These are phyloP conservation scores for Homarus gammarus DNA, from an alignment of 2,888 invertebrate species.

Conservation along the genomic window DNA sequence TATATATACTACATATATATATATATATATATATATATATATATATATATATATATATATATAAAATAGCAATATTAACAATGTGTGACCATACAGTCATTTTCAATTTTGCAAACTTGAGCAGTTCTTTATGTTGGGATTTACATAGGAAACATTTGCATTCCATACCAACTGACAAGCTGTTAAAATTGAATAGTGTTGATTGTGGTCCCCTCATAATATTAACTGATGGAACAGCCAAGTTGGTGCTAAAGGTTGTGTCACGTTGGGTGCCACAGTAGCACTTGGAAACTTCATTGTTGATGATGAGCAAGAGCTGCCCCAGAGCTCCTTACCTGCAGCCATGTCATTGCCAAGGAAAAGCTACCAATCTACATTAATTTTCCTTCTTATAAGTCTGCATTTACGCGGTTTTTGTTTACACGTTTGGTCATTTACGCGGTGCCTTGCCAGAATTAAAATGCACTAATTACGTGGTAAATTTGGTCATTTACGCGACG, in stretches of 20 bases:
- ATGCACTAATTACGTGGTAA: too few relatives aligned
- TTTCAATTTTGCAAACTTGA: background rate
- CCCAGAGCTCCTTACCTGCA: background rate
- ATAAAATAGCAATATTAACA: slow-evolving; percentile 20
- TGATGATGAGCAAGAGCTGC: background rate
- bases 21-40: background rate
- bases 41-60: background rate
- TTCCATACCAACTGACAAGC: background rate
- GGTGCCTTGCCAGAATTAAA: too few relatives aligned
- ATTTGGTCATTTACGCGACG: too few relatives aligned
- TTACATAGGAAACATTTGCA: background rate
- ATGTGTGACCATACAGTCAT: background rate
- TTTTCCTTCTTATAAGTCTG: too few relatives aligned
- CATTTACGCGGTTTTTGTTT: too few relatives aligned
- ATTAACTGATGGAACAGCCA: background rate
- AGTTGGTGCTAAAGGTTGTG: background rate
- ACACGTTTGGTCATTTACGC: too few relatives aligned
- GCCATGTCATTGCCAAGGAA: background rate
- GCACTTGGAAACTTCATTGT: background rate
- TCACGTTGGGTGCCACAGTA: background rate
- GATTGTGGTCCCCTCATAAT: background rate
- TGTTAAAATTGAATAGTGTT: background rate
- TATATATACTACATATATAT: too few relatives aligned
- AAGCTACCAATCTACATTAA: too few relatives aligned
- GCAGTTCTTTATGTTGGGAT: background rate